These are phyloP conservation scores for Xestoiulus laeticollis DNA, from an alignment of 2,888 invertebrate genomes.

Conservation along the genomic window DNA sequence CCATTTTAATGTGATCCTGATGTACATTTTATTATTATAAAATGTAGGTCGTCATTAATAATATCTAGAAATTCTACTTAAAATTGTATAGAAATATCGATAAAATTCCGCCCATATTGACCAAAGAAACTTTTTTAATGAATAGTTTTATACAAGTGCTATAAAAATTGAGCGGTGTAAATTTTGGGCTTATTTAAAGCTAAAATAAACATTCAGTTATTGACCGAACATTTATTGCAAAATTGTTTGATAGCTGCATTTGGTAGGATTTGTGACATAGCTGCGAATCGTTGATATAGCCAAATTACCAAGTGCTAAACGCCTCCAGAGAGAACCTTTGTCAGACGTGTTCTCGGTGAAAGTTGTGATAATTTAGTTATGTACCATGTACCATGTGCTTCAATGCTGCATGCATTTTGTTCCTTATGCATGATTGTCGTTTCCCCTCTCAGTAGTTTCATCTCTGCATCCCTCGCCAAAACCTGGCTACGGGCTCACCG, in stretches of 20 bases:
- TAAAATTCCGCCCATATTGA: too few relatives aligned
- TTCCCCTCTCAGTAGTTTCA: conserved; percentile 79
- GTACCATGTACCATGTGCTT: neutral
- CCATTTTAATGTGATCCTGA: too few relatives aligned
- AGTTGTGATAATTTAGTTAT: neutral
- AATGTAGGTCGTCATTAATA: too few relatives aligned
- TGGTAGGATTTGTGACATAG: neutral
- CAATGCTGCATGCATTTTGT: conserved; percentile 45
- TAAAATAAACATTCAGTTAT: neutral
- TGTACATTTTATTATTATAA: too few relatives aligned
- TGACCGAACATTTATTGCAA: neutral
- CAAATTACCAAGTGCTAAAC: neutral
- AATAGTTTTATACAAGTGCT: too few relatives aligned
- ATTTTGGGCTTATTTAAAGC: neutral
- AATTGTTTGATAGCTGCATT: neutral
- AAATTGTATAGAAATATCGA: neutral
- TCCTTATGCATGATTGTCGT: conserved; percentile 58
- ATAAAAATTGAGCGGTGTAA: neutral
- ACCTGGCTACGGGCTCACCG: conserved; percentile 77
- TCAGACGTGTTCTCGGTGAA: neutral
- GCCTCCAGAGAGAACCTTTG: neutral
- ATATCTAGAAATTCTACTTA: neutral
- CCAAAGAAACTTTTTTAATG: too few relatives aligned
- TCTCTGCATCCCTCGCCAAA: conserved; percentile 92
- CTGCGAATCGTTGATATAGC: neutral